These are phyloP conservation scores for Cygnus atratus DNA, from an alignment of 2,113 vertebrate species.

Conservation along the genomic window DNA sequence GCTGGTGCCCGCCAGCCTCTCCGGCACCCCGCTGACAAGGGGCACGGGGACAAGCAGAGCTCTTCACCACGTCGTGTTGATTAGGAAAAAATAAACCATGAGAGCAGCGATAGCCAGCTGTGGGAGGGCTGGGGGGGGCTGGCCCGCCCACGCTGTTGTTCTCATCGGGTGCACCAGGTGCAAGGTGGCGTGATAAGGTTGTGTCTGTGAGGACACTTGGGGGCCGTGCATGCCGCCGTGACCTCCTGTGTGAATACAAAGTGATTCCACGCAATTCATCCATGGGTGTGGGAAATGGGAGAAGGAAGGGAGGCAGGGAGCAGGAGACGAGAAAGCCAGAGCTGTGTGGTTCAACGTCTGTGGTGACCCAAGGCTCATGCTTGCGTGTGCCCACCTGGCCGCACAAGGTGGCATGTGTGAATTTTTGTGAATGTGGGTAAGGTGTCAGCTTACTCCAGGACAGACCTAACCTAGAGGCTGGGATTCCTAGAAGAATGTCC, in stretches of 20 bases:
- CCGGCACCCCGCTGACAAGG: slow-evolving; percentile 30
- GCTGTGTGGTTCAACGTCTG: neutral
- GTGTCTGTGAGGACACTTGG: rapidly evolving
- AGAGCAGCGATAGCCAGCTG: neutral
- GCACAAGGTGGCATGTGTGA: too few species aligned
- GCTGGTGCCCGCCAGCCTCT: neutral
- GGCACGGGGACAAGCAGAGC: rapidly evolving
- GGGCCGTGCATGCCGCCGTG: neutral
- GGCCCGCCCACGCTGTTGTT: neutral
- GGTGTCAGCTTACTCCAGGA: rapidly evolving
- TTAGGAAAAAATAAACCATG: neutral
- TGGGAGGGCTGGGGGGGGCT: neutral
- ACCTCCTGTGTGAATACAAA: neutral
- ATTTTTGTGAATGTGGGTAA: neutral
- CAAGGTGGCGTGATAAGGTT: too few species aligned
- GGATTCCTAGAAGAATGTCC: neutral
- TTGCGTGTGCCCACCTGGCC: neutral
- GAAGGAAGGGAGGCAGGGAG: neutral
- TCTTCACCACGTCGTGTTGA: neutral
- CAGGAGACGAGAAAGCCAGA: neutral
- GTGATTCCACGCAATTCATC: neutral
- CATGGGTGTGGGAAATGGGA: rapidly evolving
- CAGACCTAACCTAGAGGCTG: neutral
- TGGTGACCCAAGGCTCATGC: neutral
- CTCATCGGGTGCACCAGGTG: rapidly evolving